Evolutionary conservation across 37 sponge, comb jelly and placozoan species (phyloP).

Genomic region (Diacarnus erythraeanus): DNA sequence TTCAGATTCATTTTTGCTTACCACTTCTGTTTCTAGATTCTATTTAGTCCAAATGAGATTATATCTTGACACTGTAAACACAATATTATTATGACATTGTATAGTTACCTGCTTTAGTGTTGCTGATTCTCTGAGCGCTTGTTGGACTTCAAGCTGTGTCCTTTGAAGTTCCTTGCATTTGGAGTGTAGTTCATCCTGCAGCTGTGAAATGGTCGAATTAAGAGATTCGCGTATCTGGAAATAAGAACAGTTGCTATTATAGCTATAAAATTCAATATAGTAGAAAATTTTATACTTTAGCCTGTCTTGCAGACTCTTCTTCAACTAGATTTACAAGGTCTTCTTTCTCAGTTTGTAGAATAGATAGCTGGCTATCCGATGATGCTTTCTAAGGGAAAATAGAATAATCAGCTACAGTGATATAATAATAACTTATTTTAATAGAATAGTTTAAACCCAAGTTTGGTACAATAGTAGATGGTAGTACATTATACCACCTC

Average conservation of each 20-base stretch:
- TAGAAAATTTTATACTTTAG: no score
- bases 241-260: no score
- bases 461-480: no score
- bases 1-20: not conserved
- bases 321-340: not conserved
- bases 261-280: no score
- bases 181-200: slow-evolving; percentile 18
- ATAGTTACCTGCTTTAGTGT: slow-evolving; percentile 14
- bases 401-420: not conserved
- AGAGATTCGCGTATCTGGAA: not conserved
- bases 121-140: not conserved
- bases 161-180: slow-evolving; percentile 15
- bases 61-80: no score
- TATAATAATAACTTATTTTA: not conserved
- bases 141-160: not conserved
- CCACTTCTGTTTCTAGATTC: not conserved
- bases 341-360: slow-evolving; percentile 11
- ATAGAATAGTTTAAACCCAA: not conserved
- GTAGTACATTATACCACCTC: no score
- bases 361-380: not conserved
- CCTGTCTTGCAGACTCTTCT: slow-evolving; percentile 9
- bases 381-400: not conserved
- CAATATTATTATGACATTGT: no score
- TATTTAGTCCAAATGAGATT: no score
- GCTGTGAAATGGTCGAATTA: not conserved